A percentile compares a stretch with the other conserved stretches of the same genome.
Conservation (phyloP, 2,888 invertebrate genomes). For the Aphodius granarius region DNA sequence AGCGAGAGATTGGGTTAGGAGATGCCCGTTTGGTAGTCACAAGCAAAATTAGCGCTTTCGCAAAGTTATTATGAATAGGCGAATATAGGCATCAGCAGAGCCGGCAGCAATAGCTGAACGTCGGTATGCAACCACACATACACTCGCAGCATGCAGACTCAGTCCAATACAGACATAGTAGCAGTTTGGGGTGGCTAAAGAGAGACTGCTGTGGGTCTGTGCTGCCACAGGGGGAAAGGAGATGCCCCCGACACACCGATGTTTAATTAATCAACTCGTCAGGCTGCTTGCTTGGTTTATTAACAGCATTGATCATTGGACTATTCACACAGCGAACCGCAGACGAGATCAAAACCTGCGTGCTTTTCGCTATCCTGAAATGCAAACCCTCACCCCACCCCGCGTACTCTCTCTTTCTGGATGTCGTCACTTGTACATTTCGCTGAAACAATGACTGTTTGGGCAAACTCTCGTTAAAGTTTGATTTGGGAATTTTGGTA, state of each 20-base stretch:
- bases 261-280: conserved; percentile 55
- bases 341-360: conserved; percentile 50
- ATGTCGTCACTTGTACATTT: not conserved
- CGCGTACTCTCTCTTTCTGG: not conserved
- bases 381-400: not conserved
- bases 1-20: not conserved
- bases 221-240: conserved; percentile 39
- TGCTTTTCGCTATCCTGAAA: conserved; percentile 33
- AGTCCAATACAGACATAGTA: not conserved
- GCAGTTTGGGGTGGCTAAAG: not conserved
- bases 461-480: too few relatives aligned
- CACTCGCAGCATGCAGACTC: not conserved
- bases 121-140: not conserved
- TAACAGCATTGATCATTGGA: conserved; percentile 55
- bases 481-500: too few relatives aligned
- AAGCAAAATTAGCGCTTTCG: conserved; percentile 9
- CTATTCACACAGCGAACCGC: conserved; percentile 52
- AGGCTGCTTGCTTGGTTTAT: conserved; percentile 49
- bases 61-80: conserved; percentile 5
- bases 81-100: not conserved
- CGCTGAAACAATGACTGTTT: not conserved
- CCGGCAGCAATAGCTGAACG: not conserved
- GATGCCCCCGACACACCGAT: conserved; percentile 50
- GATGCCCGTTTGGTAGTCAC: not conserved
- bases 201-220: not conserved